Conservation (phyloP, 2,113 vertebrate genomes). For the Polypterus senegalus region DNA sequence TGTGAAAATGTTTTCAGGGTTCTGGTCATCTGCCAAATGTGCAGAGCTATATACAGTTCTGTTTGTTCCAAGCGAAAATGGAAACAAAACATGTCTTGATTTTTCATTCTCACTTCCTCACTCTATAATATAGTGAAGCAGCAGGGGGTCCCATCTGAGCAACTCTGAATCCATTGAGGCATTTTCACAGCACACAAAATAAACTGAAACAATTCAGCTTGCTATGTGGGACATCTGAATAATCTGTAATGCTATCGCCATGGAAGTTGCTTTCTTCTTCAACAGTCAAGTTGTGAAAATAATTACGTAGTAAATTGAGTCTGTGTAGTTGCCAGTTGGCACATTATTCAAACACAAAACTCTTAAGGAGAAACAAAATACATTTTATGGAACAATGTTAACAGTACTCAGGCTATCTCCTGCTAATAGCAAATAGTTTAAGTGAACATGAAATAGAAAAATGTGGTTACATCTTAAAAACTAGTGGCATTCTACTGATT, state of each 20-base stretch:
- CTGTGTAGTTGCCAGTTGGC: not conserved
- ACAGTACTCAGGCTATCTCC: not conserved
- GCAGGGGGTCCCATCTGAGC: constrained; percentile 1
- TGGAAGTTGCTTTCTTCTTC: not conserved
- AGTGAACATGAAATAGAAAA: too few relatives aligned
- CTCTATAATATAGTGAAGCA: not conserved
- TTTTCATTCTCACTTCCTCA: constrained; percentile 9
- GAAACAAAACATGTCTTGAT: constrained; percentile 2
- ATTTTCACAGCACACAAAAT: constrained; percentile 6
- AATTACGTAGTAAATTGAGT: not conserved
- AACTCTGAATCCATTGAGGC: not conserved
- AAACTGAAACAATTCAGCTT: constrained; percentile 6
- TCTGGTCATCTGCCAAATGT: not conserved
- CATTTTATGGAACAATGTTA: not conserved
- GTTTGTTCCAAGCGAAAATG: constrained; percentile 1
- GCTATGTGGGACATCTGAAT: constrained; percentile 1
- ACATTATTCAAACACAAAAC: not conserved
- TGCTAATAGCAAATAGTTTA: not conserved
- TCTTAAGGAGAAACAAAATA: not conserved
- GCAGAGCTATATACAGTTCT: not conserved
- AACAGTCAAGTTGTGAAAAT: not conserved
- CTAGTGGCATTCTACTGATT: too few relatives aligned
- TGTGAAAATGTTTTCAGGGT: not conserved
- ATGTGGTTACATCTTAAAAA: too few relatives aligned
- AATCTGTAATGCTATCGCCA: constrained; percentile 6